Base-by-base conservation (phyloP, 2,888 invertebrate genomes). In the Temnothorax ravouxi region DNA sequence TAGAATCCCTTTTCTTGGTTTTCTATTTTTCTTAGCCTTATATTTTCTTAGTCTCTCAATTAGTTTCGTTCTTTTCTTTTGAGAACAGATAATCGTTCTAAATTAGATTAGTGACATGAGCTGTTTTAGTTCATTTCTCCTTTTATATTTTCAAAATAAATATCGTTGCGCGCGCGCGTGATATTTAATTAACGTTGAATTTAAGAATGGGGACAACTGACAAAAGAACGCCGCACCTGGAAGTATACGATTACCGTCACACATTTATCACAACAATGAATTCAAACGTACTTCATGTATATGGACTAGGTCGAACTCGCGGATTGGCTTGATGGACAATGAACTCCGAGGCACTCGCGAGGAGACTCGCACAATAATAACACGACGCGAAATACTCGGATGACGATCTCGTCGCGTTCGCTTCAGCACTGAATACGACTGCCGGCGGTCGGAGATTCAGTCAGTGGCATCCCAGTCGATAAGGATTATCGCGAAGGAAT, bases 401-500 rank as follows among this genome's bases (percentile, higher is more conserved):
- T 18, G 38, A 59, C 44, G 74, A 64, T 72, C 61, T 72, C 52
- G 54, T 71, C 62, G 77, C 74, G 83, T 69, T 69, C 81, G 8
- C 77, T 56, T 47, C 77, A 67, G 67, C 21, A 85, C 87, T 47
- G 88, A 87, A 41, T n/a, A 71, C 77, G 84, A 84, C 75, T 67
- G 61, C 15, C 21, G 18, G 38, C 59, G 13, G n/a, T 44, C 44
- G 54, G 44, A 56, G 66, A 44, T 29, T 13, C 71, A 86, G 85
- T 75, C 79, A 25, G 72, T 81, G 77, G 85, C 87, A 87, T 90
- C 85, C 81, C 76, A 72, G 85, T 77, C 86, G 91, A 90, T 90
- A 90, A 90, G 86, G 84, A 87, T 90, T 90, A 90, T 90, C 90
- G 75, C 81, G 64, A 86, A 88, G 75, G 89, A 89, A 88, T 90